phyloP scores from a whole-genome alignment of 2,113 vertebrate species.

The Nanorana parkeri region DNA sequence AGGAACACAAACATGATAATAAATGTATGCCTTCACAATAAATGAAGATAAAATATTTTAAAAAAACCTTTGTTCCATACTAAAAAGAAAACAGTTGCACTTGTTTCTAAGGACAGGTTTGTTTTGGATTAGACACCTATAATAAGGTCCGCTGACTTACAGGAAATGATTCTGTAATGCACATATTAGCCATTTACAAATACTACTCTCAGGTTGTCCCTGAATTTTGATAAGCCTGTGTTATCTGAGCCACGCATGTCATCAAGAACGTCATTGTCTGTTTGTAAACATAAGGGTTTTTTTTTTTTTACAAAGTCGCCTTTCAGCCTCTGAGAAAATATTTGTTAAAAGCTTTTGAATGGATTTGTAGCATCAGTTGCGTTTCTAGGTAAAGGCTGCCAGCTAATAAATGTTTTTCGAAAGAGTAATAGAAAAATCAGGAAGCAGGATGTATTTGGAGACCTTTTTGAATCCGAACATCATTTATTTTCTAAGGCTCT shows the following conservation, averaged over 20 bases:
- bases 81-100: not conserved
- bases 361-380: conserved; percentile 61
- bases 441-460: conserved; percentile 18
- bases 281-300: conserved; percentile 66
- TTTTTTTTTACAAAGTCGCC: conserved; percentile 57
- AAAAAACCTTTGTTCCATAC: no score
- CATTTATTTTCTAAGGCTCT: conserved; percentile 43
- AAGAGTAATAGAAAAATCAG: conserved; percentile 55
- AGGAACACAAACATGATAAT: no score
- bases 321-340: conserved; percentile 72
- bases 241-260: conserved; percentile 65
- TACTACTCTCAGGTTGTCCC: conserved; percentile 63
- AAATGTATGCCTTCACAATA: no score
- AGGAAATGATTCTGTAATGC: conserved; percentile 76
- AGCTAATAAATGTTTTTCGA: conserved; percentile 57
- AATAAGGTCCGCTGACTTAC: conserved; percentile 80
- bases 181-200: conserved; percentile 71
- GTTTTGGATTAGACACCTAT: conserved; percentile 73
- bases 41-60: no score
- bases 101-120: conserved; percentile 70
- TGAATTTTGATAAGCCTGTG: conserved; percentile 65
- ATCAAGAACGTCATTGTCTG: conserved; percentile 68
- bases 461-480: conserved; percentile 54
- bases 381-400: conserved; percentile 60
- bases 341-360: conserved; percentile 67